Conservation (phyloP, 1,140 invertebrate genomes). For the Tetramorium simillimum region DNA sequence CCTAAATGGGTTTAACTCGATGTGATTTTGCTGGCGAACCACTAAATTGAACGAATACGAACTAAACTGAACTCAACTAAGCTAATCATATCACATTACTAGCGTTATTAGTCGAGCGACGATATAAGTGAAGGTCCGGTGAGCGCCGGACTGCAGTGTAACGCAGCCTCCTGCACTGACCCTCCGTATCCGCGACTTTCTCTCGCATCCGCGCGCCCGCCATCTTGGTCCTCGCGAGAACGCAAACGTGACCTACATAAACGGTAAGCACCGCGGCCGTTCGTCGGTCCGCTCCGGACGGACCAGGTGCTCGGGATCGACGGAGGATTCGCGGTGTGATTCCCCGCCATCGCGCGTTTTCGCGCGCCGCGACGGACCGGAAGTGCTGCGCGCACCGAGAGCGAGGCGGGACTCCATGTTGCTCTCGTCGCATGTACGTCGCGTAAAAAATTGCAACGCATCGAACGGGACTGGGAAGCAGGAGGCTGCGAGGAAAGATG, state of each 20-base stretch:
- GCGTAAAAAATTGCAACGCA: neutral
- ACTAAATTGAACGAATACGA: conserved; percentile 85
- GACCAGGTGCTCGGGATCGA: neutral
- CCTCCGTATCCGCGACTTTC: conserved; percentile 76
- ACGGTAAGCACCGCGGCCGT: neutral
- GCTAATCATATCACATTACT: conserved; percentile 86
- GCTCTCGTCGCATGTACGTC: neutral
- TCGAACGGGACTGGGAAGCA: neutral
- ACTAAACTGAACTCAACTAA: conserved; percentile 86
- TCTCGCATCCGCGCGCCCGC: conserved; percentile 29
- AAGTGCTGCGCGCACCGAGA: neutral
- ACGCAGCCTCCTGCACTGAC: conserved; percentile 82
- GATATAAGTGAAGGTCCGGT: conserved; percentile 85
- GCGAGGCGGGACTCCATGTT: neutral
- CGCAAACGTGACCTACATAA: conserved; percentile 38
- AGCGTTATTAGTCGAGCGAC: conserved; percentile 84
- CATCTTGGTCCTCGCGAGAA: conserved; percentile 19
- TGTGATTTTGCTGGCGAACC: conserved; percentile 85
- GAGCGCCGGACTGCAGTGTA: conserved; percentile 79
- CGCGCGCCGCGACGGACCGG: conserved; percentile 7
- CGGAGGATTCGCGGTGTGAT: neutral
- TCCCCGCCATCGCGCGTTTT: conserved; percentile 25
- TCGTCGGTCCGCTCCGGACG: neutral
- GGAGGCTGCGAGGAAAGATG: neutral
- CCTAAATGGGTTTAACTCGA: conserved; percentile 85